Evolutionary conservation across 2,797 vertebrate species (phyloP).

Genomic region (Bufotes viridis): DNA sequence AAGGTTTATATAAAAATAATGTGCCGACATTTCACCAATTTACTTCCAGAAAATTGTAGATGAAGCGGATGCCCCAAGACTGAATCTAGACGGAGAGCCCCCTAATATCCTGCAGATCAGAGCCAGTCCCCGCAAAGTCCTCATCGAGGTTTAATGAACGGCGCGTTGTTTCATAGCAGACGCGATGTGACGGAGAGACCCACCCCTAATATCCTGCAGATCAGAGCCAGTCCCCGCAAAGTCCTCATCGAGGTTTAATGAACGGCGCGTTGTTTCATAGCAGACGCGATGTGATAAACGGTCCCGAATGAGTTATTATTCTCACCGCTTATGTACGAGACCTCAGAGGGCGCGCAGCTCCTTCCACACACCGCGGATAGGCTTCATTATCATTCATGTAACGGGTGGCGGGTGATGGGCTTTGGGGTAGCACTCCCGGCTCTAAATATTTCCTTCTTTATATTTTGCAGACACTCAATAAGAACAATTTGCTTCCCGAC

Average conservation of each 20-base stretch:
- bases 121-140: no score
- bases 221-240: no score
- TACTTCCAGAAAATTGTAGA: not conserved
- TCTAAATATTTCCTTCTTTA: conserved; percentile 42
- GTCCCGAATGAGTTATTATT: conserved; percentile 32
- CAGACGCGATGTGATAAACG: conserved; percentile 32
- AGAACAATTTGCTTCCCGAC: conserved; percentile 96
- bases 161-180: conserved; percentile 31
- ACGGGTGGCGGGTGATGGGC: not conserved
- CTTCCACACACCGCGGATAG: not conserved
- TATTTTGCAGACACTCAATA: conserved; percentile 91
- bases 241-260: not conserved
- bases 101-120: not conserved
- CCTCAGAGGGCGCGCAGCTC: not conserved
- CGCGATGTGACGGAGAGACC: no score
- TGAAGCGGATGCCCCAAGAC: not conserved
- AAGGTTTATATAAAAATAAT: not conserved
- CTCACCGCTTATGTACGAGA: conserved; percentile 4
- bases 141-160: conserved; percentile 7
- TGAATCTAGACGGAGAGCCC: not conserved
- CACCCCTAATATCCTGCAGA: not conserved
- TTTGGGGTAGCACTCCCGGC: not conserved
- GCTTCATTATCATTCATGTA: not conserved
- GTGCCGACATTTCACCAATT: not conserved
- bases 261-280: conserved; percentile 30